Evolutionary conservation across 2,888 invertebrate species (phyloP), one percentile per base, ranked within the genome.

Genomic region (Holacanthella duospinosa): DNA sequence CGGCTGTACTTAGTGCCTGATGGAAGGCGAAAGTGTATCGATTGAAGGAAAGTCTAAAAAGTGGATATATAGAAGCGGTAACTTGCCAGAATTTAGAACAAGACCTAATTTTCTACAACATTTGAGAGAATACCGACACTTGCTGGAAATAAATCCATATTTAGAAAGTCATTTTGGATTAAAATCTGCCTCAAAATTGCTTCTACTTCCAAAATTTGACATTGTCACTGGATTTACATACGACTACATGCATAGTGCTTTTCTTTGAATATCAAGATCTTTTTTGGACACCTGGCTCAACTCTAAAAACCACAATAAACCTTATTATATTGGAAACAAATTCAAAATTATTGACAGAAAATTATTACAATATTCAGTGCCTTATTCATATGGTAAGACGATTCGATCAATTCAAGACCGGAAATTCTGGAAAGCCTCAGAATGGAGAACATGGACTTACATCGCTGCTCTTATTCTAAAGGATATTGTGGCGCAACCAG

Each of bases 381-480:
- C 68, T 1, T 59, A 19, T 1, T 63, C 65, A 56, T 43, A 21
- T 26, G 36, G 48, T n/a, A 25, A 65, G 29, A 21, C 57, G 1
- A 59, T 55, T 12, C 16, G 68, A 53, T 48, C 59, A 1, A 26
- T 68, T 0, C 25, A 6, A 6, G 24, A 59, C 9, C 3, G 27
- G 19, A 53, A 29, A 29, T 64, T 61, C 58, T 69, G 68, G 69
- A 69, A 69, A 58, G 65, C 66, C 0, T 55, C 59, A 12, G 69
- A 69, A 55, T 69, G 65, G 66, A 56, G 59, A 26, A 66, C 63
- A 4, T 68, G 68, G 66, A 53, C 64, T 16, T 53, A 62, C 9
- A 55, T 56, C 21, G 21, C 57, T 1, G 44, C 63, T 4, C 24
- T 62, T 19, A 54, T 63, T 2, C n/a, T 68, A 27, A 55, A 63